A percentile compares a stretch with the other conserved stretches of the same genome.
Conservation (phyloP, 2,888 invertebrate genomes). For the Parnassius orleans region DNA sequence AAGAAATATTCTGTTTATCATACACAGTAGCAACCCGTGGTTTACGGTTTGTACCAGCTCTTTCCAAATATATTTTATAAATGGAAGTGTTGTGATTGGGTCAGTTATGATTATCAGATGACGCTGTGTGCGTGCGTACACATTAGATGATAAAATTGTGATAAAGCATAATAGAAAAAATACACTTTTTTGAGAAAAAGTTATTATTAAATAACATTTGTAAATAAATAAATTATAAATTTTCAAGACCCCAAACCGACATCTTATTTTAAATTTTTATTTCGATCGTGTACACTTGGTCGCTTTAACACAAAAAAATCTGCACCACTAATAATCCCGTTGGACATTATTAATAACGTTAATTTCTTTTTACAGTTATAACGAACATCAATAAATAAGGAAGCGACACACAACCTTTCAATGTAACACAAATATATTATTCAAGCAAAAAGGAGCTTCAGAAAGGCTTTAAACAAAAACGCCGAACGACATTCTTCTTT, state of each 20-base stretch:
- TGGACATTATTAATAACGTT: constrained; percentile 25
- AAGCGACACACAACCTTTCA: constrained; percentile 26
- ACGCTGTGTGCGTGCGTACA: too few relatives aligned
- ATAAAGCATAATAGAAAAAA: too few relatives aligned
- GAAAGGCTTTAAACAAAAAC: constrained; percentile 50
- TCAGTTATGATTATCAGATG: too few relatives aligned
- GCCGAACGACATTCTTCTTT: constrained; percentile 67
- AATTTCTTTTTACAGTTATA: constrained; percentile 27
- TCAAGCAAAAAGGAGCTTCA: constrained; percentile 35
- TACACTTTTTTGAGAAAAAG: too few relatives aligned
- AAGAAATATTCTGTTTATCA: too few relatives aligned
- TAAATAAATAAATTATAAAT: background rate
- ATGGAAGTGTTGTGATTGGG: too few relatives aligned
- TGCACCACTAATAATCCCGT: constrained; percentile 23
- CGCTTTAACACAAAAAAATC: constrained; percentile 14
- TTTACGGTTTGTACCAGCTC: too few relatives aligned
- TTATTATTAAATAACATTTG: too few relatives aligned
- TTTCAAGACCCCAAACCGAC: background rate
- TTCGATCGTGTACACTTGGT: background rate
- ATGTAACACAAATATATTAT: constrained; percentile 30
- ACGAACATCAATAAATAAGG: constrained; percentile 27
- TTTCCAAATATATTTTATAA: too few relatives aligned
- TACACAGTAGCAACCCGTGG: too few relatives aligned
- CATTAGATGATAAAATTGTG: too few relatives aligned
- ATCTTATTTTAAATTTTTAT: constrained; percentile 15